Base-by-base conservation (phyloP, 2,888 invertebrate species). In the Lasioglossum vierecki region DNA sequence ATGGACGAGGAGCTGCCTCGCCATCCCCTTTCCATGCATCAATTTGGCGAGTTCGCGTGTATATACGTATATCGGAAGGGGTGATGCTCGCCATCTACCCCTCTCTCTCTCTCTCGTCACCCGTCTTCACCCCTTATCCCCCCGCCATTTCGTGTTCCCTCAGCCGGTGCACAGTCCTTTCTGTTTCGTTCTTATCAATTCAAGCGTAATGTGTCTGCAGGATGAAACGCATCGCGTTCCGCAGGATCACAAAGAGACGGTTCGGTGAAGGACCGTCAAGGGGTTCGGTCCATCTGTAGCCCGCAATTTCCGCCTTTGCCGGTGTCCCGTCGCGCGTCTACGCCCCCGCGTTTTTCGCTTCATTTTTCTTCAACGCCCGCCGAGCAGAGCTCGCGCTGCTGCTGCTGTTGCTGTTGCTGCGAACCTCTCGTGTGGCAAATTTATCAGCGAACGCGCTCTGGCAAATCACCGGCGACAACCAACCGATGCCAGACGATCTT, bases 1-100 rank as follows among this genome's bases (percentile, higher is more conserved):
- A 92, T 91, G 91, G 90, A 91, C 88, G 91, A 88, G 89, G 87
- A 88, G 86, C 87, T 83, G 82, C 84, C 60, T 70, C 81, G 68
- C 74, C 80, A 79, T 82, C 83, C 89, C 89, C 83, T 73, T 83
- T 88, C 88, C 81, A 87, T 91, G 88, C 92, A 89, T 91, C 90
- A 90, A 89, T 88, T 88, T 88, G 86, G 88, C 89, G 86, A 87
- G 86, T 89, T 88, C 84, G 79, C 87, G 82, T 81, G 87, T 82
- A 60, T 39, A 44, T 66, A 57, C 57, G 73, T 73, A 49, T 79
- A 86, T 86, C 79, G 88, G n/a, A 86, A 85, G 83, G 83, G 84
- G 70, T 72, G 85, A 80, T 85, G 78, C 82, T 85, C 82, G 79
- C 78, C 72, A 57, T 30, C 46, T 13, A n/a, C 73, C 26, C 6